phyloP scores from a whole-genome alignment of 2,797 vertebrate genomes.

The Smutsia temminckii region DNA sequence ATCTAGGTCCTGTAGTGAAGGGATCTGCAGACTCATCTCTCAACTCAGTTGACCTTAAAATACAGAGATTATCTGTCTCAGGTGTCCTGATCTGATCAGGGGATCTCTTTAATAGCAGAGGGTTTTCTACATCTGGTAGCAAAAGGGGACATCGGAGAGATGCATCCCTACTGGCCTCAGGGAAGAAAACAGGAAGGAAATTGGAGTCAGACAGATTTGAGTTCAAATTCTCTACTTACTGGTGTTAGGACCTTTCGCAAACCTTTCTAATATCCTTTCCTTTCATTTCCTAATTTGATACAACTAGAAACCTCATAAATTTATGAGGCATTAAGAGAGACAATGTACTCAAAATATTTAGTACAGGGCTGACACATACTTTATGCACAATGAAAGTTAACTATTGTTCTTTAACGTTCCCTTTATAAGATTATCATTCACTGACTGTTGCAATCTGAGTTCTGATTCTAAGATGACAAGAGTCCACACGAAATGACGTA shows the following conservation, averaged over 20 bases:
- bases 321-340: neutral
- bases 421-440: neutral
- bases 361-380: fast-evolving
- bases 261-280: neutral
- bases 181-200: neutral
- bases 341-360: neutral
- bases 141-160: neutral
- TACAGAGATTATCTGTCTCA: fast-evolving
- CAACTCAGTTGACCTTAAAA: neutral
- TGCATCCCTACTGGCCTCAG: neutral
- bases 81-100: neutral
- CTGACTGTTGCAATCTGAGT: neutral
- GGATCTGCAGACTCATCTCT: neutral
- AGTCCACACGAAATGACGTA: neutral
- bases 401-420: neutral
- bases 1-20: neutral
- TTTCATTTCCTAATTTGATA: neutral
- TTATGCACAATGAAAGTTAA: neutral
- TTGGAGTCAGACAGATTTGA: neutral
- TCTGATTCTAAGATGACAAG: neutral
- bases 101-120: neutral
- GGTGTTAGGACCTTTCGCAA: neutral
- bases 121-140: neutral
- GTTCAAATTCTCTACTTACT: neutral
- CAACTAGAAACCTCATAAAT: neutral